Conservation (phyloP, 2,888 invertebrate genomes). For the Torymus texanus region DNA sequence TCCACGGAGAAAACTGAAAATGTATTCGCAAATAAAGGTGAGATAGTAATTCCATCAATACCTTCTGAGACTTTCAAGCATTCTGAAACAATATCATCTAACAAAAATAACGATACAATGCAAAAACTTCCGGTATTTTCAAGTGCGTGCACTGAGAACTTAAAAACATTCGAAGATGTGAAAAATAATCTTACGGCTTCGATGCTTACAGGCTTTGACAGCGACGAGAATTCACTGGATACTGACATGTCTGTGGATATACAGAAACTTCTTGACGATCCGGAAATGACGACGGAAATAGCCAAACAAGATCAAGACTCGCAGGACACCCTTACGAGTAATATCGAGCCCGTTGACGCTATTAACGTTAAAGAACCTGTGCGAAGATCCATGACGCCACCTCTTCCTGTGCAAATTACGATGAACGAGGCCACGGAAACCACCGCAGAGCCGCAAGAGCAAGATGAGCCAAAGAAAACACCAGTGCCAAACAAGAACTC, state of each 20-base stretch:
- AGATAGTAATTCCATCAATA: conserved; percentile 28
- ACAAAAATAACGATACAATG: neutral
- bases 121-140: conserved; percentile 24
- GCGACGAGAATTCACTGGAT: conserved; percentile 64
- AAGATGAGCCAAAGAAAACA: neutral
- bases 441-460: neutral
- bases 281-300: conserved; percentile 61
- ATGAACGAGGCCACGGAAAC: neutral
- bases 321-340: neutral
- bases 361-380: conserved; percentile 38
- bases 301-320: conserved; percentile 44
- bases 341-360: conserved; percentile 28
- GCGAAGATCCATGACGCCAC: neutral
- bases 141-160: conserved; percentile 56
- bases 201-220: conserved; percentile 62
- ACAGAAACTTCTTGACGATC: conserved; percentile 63
- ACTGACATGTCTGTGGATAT: conserved; percentile 64
- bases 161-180: conserved; percentile 53
- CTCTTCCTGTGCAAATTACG: neutral
- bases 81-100: too few species aligned
- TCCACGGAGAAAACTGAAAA: conserved; percentile 6
- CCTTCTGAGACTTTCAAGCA: neutral
- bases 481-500: neutral
- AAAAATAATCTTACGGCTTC: conserved; percentile 53
- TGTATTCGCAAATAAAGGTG: neutral